phyloP scores from a whole-genome alignment of 2,888 invertebrate species.

The Eilema depressum region DNA sequence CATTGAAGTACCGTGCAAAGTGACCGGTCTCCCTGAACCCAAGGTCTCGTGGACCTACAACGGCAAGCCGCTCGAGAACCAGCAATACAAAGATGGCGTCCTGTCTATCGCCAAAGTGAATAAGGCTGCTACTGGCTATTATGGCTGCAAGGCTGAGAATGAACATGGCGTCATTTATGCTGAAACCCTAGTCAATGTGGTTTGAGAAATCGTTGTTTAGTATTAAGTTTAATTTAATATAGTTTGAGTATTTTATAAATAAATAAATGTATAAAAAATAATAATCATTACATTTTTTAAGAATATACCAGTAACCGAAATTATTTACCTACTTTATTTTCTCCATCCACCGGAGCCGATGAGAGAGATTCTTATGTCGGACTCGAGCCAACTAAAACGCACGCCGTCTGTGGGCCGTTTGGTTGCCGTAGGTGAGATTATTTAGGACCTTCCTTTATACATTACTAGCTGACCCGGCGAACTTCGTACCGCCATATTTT shows the following conservation, averaged over 20 bases:
- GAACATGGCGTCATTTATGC: slow-evolving; percentile 64
- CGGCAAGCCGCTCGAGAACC: slow-evolving; percentile 55
- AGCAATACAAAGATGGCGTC: slow-evolving; percentile 52
- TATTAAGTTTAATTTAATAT: neutral
- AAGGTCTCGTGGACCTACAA: slow-evolving; percentile 66
- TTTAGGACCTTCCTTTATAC: no score
- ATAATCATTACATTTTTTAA: no score
- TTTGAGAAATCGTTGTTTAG: slow-evolving; percentile 24
- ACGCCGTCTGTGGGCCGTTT: no score
- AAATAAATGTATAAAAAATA: no score
- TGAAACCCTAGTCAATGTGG: slow-evolving; percentile 55
- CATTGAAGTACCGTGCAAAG: slow-evolving; percentile 67
- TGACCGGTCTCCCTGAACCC: slow-evolving; percentile 61
- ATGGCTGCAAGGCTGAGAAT: slow-evolving; percentile 71
- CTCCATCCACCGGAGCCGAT: no score
- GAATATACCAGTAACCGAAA: no score
- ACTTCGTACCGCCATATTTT: no score
- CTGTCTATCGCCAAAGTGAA: slow-evolving; percentile 65
- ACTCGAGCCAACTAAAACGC: no score
- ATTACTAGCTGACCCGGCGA: no score
- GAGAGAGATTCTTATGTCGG: no score
- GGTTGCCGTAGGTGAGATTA: no score
- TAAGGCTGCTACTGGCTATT: slow-evolving; percentile 69
- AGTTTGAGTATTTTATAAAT: neutral
- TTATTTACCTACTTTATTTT: no score